Conservation (phyloP, 92 coral and sea anemone genomes). For the Epizoanthus stellaris region DNA sequence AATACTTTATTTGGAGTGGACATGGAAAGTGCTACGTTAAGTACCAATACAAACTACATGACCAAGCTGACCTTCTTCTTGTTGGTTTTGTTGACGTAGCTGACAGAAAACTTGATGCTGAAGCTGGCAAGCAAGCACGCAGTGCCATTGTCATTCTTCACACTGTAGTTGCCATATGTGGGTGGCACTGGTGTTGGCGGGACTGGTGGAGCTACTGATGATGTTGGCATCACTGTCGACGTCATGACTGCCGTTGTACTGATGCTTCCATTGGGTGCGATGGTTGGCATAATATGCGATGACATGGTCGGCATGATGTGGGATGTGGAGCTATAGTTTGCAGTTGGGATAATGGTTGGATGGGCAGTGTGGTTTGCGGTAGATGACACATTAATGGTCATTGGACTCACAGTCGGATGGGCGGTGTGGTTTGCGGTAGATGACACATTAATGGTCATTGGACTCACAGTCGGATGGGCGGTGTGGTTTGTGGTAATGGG, state of each 20-base stretch:
- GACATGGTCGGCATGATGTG: slow-evolving; percentile 33
- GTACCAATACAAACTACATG: no score
- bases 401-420: neutral
- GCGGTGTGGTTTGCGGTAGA: neutral
- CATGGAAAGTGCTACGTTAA: no score
- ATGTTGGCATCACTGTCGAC: slow-evolving; percentile 58
- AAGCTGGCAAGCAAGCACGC: slow-evolving; percentile 71
- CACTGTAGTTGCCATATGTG: slow-evolving; percentile 67
- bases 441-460: slow-evolving; percentile 41
- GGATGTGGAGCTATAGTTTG: slow-evolving; percentile 44
- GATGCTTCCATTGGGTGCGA: neutral
- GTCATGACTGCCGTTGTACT: slow-evolving; percentile 28
- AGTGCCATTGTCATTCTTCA: slow-evolving; percentile 49
- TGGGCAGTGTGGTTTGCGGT: slow-evolving; percentile 36
- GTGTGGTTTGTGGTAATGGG: neutral
- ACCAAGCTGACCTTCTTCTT: slow-evolving; percentile 45
- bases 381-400: slow-evolving; percentile 39
- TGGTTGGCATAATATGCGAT: slow-evolving; percentile 21
- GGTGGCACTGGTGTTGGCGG: slow-evolving; percentile 42
- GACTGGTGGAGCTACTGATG: slow-evolving; percentile 44
- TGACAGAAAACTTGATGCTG: slow-evolving; percentile 54
- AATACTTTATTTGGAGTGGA: no score
- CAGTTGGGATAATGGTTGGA: slow-evolving; percentile 51
- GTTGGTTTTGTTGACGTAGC: slow-evolving; percentile 37
- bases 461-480: neutral